Evolutionary conservation across 2,797 vertebrate species (phyloP).

Genomic region (Leuciscus waleckii): DNA sequence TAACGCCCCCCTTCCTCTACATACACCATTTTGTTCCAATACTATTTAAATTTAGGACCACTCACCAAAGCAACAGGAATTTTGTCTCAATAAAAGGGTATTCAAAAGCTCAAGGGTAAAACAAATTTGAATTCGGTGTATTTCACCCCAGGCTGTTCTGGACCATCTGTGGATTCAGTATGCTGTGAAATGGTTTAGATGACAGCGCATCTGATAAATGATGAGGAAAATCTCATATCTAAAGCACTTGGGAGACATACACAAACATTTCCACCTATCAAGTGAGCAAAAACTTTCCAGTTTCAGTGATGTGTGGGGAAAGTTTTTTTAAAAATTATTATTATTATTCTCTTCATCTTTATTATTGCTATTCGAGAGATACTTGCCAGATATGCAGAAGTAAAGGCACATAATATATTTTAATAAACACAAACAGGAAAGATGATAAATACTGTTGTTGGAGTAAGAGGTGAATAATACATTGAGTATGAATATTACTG

Average conservation of each 20-base stretch:
- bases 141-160: background rate
- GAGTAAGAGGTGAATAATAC: conserved; percentile 57
- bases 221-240: conserved; percentile 5
- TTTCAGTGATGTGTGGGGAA: background rate
- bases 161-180: background rate
- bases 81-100: background rate
- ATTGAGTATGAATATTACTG: conserved; percentile 53
- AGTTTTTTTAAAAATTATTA: background rate
- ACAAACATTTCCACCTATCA: background rate
- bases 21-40: background rate
- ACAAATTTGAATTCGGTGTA: background rate
- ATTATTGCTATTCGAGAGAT: conserved; percentile 50
- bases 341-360: background rate
- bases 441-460: conserved; percentile 57
- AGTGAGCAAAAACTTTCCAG: background rate
- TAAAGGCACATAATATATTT: conserved; percentile 56
- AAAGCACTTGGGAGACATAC: background rate
- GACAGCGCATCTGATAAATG: background rate
- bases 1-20: no score
- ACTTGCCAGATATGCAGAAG: conserved; percentile 28
- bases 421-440: conserved; percentile 49
- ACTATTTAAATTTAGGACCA: background rate
- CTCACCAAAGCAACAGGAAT: background rate
- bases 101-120: background rate
- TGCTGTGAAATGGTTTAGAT: background rate